Evolutionary conservation across 2,113 vertebrate species (phyloP), one percentile per base, ranked within the genome.

Genomic region (Misgurnus mizolepis): DNA sequence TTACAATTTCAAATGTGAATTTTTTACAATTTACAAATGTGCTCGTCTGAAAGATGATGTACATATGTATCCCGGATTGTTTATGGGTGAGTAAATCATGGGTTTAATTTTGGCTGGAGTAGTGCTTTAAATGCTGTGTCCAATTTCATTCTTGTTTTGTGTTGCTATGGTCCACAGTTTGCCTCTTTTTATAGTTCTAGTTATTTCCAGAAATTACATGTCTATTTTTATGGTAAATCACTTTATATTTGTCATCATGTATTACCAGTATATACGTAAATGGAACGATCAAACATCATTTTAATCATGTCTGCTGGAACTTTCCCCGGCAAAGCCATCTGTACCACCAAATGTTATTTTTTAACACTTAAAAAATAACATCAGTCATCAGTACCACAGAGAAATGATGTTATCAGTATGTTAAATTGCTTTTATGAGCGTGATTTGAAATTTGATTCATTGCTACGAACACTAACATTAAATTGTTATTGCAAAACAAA

Each of bases 241-340:
- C 3, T 74, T 18, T 7, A 18, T 18, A 43, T 68, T 17, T 50
- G 2, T 69, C 17, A 53, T 43, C 22, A 15, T 64, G 58, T 22
- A 47, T 34, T 62, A 49, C 43, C 14, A 49, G 39, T 49, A 22
- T 61, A 45, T 45, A 64, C 7, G 7, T 49, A 49, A 41, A 75
- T 34, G 56, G 15, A 40, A 75, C 49, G 41, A 49, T 75, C 4
- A 17, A 64, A 75, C 3, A 17, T 64, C 22, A 8, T 43, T 64
- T 75, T 5, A 47, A 64, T 34, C 12, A 64, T 18, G 47, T 75
- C 18, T 50, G 40, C 70, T 81, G 80, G 77, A 53, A 66, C 74
- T 34, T 49, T 71, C 84, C 72, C 72, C 76, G 67, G 79, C 64
- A 53, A 69, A 58, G 74, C 84, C 81, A 83, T 83, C 81, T 85